Evolutionary conservation across 2,113 vertebrate species (phyloP), one percentile per base, ranked within the genome.

Genomic region (Hydrolagus affinis): DNA sequence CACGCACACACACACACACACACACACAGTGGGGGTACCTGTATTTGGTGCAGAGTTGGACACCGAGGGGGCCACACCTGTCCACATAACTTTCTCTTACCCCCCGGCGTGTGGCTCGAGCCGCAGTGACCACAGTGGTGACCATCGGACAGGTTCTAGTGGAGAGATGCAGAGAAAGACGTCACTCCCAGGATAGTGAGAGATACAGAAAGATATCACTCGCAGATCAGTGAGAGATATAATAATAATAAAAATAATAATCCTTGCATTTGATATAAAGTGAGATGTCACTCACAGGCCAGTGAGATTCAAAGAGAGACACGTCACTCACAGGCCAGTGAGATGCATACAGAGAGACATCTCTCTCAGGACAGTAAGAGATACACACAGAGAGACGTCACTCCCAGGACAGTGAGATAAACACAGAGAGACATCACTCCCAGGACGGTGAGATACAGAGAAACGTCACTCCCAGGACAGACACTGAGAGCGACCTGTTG

Each of bases 21-120:
- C 2, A 70, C 0, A 3, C 2, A 44, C 44, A 44, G 44, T 44
- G 44, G 44, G 0, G 57, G 17, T 68, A 95, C 94, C 94, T 93
- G 91, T 95, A 95, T 90, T 94, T 95, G 57, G 92, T 95, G 88
- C 94, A 95, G 17, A 95, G 91, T 14, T 92, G 90, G 83, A 94
- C 87, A 44, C 94, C 94, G 17, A 95, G 88, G 0, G 94, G 93
- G 86, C 94, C 94, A 87, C 94, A 95, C 70, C 94, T 93, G 76
- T 95, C 94, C 4, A 94, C 90, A 3, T 93, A 95, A 87, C 93
- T 95, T 86, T 94, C 93, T 85, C 87, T 89, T 9, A 94, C 89
- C 0, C 91, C 94, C 83, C 93, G 94, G 2, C 94, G 89, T n/a
- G 94, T 91, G 0, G 92, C 93, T 60, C 94, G 90, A n/a, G 92